These are phyloP conservation scores for Australoheros scitulus DNA, from an alignment of 2,113 vertebrate species.

Conservation along the genomic window DNA sequence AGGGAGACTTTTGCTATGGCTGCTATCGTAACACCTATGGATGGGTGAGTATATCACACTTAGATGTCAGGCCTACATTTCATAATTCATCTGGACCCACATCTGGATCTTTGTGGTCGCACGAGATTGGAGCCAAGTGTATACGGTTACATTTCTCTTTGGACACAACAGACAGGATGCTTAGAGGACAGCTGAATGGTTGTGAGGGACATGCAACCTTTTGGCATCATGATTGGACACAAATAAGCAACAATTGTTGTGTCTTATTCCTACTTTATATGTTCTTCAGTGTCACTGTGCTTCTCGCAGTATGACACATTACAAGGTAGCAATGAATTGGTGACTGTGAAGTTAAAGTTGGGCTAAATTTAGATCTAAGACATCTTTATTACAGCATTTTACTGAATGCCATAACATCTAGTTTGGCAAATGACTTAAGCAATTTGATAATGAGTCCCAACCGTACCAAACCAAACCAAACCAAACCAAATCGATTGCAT, in stretches of 20 bases:
- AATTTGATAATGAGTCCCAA: neutral
- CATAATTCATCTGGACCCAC: neutral
- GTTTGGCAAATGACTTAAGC: neutral
- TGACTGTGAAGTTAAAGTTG: neutral
- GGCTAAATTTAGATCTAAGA: neutral
- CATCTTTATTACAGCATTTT: neutral
- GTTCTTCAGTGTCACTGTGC: neutral
- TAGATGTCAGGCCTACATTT: conserved; percentile 27
- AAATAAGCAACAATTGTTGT: neutral
- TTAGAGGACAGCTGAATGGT: neutral
- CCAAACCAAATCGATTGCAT: conserved; percentile 44
- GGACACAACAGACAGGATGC: neutral
- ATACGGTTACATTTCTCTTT: neutral
- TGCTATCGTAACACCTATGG: conserved; percentile 22
- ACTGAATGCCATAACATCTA: neutral
- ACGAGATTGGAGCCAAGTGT: conserved; percentile 1
- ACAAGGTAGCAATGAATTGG: neutral
- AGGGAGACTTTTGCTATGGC: conserved; percentile 34
- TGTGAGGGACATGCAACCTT: conserved; percentile 45
- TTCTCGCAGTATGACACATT: neutral
- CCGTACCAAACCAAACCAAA: neutral
- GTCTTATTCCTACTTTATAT: neutral
- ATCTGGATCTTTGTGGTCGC: neutral
- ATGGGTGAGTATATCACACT: conserved; percentile 9
- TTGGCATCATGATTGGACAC: neutral